Conservation (phyloP, 2,797 vertebrate genomes). For the Mormyrops attenuatus region DNA sequence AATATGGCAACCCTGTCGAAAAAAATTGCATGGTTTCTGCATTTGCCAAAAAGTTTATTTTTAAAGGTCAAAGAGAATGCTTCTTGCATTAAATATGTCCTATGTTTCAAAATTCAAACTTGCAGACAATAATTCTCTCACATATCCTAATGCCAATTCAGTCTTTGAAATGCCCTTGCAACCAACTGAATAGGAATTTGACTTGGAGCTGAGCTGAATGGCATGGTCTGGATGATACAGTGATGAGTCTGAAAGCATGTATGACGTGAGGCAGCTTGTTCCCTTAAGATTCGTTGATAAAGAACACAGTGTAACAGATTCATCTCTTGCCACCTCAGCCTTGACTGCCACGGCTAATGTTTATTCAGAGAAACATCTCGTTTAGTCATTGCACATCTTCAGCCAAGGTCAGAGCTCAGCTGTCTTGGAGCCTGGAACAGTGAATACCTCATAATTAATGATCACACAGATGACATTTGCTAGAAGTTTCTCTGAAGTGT, state of each 20-base stretch:
- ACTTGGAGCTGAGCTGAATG: slow-evolving; percentile 21
- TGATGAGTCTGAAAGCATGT: not conserved
- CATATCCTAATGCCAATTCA: not conserved
- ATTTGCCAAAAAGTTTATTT: not conserved
- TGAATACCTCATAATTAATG: not conserved
- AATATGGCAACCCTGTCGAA: not conserved
- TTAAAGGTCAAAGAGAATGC: not conserved
- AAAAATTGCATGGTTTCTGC: not conserved
- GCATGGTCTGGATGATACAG: not conserved
- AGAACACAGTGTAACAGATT: not conserved
- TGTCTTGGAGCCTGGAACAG: not conserved
- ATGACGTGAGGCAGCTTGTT: not conserved
- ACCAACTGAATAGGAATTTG: not conserved
- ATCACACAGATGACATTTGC: not conserved
- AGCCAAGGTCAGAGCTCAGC: not conserved
- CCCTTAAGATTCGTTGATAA: not conserved
- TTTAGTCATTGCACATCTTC: not conserved
- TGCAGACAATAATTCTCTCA: not conserved
- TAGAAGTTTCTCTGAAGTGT: not conserved
- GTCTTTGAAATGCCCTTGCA: not conserved
- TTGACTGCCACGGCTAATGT: not conserved
- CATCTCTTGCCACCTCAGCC: not conserved
- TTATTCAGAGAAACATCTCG: not conserved
- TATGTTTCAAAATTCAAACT: not conserved
- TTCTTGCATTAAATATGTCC: not conserved